Evolutionary conservation across 53 echinoderm and acorn worm genomes (phyloP).

Genomic region (Echinometra lucunter): DNA sequence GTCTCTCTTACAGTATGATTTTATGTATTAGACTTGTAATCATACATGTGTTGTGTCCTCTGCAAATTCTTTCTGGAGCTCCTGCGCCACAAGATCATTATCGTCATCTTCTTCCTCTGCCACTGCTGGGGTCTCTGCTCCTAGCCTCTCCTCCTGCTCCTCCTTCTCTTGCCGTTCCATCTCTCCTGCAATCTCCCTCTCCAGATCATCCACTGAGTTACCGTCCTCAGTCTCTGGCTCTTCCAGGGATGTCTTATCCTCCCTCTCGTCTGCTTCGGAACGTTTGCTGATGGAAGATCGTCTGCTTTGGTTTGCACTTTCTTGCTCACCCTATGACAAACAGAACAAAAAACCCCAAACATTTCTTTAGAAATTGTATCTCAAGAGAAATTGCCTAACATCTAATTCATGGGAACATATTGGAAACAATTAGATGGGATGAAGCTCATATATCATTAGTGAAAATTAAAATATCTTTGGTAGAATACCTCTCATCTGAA

Average conservation of each 20-base stretch:
- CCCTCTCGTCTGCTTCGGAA: background rate
- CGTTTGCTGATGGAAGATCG: background rate
- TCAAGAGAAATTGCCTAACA: background rate
- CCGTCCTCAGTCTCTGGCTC: conserved; percentile 53
- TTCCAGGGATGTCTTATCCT: background rate
- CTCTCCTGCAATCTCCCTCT: conserved; percentile 68
- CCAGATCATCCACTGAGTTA: conserved; percentile 55
- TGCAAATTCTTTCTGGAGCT: conserved; percentile 80
- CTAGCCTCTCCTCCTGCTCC: conserved; percentile 56
- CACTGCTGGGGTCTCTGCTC: conserved; percentile 49
- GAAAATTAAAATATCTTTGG: background rate
- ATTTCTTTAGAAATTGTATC: background rate
- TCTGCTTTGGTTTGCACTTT: background rate
- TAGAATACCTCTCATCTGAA: background rate
- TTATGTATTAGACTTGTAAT: background rate
- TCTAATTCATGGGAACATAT: too few species aligned
- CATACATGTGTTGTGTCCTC: conserved; percentile 75
- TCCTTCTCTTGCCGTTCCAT: conserved; percentile 67
- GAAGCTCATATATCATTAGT: background rate
- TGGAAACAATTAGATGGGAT: background rate
- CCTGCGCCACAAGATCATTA: conserved; percentile 85
- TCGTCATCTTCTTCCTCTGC: conserved; percentile 78
- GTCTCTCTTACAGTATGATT: background rate
- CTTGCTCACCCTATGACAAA: background rate
- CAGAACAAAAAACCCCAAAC: background rate